Evolutionary conservation across 2,888 invertebrate species (phyloP).

Genomic region (Proisotoma minuta): DNA sequence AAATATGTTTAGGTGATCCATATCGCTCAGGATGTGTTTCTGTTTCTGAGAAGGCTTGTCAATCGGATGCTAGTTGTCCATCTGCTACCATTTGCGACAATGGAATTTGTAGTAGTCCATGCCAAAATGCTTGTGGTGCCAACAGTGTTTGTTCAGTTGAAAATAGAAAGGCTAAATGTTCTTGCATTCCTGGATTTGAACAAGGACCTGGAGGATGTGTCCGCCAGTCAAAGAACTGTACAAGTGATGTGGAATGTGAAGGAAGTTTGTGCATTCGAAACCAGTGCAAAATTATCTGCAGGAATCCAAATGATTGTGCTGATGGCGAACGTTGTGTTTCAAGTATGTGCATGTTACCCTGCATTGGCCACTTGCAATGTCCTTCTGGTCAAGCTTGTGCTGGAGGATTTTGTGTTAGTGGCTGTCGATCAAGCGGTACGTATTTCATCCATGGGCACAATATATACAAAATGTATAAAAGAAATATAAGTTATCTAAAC

Average conservation of each 20-base stretch:
- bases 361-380: slow-evolving; percentile 76
- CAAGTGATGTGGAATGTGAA: slow-evolving; percentile 68
- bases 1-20: slow-evolving; percentile 65
- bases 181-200: slow-evolving; percentile 70
- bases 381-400: slow-evolving; percentile 73
- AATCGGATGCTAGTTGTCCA: slow-evolving; percentile 71
- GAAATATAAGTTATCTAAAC: neutral
- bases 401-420: slow-evolving; percentile 71
- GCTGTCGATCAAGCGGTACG: slow-evolving; percentile 69
- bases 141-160: slow-evolving; percentile 77
- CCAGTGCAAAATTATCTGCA: slow-evolving; percentile 77
- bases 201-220: slow-evolving; percentile 68
- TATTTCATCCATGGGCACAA: neutral
- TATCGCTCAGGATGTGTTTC: slow-evolving; percentile 68
- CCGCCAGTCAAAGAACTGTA: slow-evolving; percentile 63
- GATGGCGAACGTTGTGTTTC: slow-evolving; percentile 71
- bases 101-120: slow-evolving; percentile 72
- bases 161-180: slow-evolving; percentile 62
- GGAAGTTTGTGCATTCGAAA: slow-evolving; percentile 74
- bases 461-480: neutral
- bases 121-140: slow-evolving; percentile 72
- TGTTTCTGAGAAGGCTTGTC: slow-evolving; percentile 64
- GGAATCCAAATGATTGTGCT: slow-evolving; percentile 71
- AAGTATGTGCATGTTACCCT: slow-evolving; percentile 73
- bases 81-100: slow-evolving; percentile 66